A percentile compares a stretch with the other conserved stretches of the same genome.
Evolutionary conservation across 2,888 invertebrate species (phyloP).

Genomic region (Sussaba pulchella): DNA sequence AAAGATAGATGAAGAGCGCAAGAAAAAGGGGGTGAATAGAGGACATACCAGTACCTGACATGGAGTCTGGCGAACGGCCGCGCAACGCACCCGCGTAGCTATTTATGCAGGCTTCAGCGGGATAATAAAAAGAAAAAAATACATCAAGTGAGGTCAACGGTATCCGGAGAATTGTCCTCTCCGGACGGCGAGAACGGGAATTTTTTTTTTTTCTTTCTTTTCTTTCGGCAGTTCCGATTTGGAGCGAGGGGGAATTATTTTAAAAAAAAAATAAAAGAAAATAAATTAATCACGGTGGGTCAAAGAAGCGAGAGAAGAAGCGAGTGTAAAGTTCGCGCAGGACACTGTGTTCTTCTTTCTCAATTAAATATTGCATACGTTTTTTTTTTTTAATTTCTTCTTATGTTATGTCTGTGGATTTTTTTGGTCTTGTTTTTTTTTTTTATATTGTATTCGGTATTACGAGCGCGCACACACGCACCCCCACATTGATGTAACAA

Average conservation of each 20-base stretch:
- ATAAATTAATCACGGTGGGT: constrained; percentile 65
- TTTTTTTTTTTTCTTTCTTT: no score
- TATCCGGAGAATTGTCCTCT: constrained; percentile 65
- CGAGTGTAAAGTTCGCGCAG: constrained; percentile 66
- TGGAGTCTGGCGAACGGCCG: constrained; percentile 92
- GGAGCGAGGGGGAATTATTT: constrained; percentile 9
- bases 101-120: constrained; percentile 85
- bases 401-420: constrained; percentile 35
- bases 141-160: constrained; percentile 81
- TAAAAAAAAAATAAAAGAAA: no score
- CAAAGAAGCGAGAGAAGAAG: constrained; percentile 71
- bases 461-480: constrained; percentile 63
- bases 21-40: constrained; percentile 76
- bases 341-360: constrained; percentile 47
- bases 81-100: constrained; percentile 96
- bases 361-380: constrained; percentile 26
- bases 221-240: constrained; percentile 66
- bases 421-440: constrained; percentile 37
- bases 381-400: constrained; percentile 14
- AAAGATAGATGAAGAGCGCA: constrained; percentile 66
- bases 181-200: constrained; percentile 67
- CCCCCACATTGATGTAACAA: constrained; percentile 50
- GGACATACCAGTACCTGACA: constrained; percentile 93
- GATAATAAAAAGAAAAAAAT: constrained; percentile 83
- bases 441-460: constrained; percentile 26